Base-by-base conservation (phyloP, 64 coral and sea anemone species). In the Acropora tenuis region DNA sequence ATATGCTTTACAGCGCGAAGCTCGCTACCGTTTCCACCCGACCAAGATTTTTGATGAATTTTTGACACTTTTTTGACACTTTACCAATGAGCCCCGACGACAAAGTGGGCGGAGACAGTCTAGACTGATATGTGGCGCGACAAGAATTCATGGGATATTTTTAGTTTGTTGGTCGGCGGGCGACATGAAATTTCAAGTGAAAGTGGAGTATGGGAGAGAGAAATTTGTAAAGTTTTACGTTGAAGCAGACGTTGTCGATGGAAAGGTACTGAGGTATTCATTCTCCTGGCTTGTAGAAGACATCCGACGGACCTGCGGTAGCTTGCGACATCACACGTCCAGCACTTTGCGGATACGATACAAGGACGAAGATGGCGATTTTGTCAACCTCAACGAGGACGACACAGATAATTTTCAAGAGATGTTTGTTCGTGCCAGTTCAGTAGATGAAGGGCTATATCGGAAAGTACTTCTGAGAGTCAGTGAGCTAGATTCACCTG, bases 391-490 rank as follows among this genome's bases (percentile, higher is more conserved):
- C 18, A 58, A 55, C 20, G 48, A 81, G 75, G 85, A 88, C 16
- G 85, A 93, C 45, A 86, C 19, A 46, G 83, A 93, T 58, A 93
- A 88, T 45, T 88, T 93, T 61, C 52, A 87, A 53, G 91, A 93
- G 46, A 93, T 93, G 91, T 87, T 93, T 88, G 57, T 19, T 68
- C 50, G 67, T 80, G 74, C 91, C 9, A 52, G 61, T 40, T 78
- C 69, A 16, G 47, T 13, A 44, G 61, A 58, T 60, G 84, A 93
- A 58, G 76, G 76, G 2, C 9, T 88, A 5, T 93, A 88, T 88
- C 76, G 20, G 10, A 79, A 80, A 48, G 63, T 88, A 68, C 16
- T 79, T 67, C 77, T 80, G 41, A 48, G 65, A 90, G 77, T 79
- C 46, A 47, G 59, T 79, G 81, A 87, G 43, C 90, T 69, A 69